Evolutionary conservation across 2,888 invertebrate species (phyloP).

Genomic region (Dugesia japonica): DNA sequence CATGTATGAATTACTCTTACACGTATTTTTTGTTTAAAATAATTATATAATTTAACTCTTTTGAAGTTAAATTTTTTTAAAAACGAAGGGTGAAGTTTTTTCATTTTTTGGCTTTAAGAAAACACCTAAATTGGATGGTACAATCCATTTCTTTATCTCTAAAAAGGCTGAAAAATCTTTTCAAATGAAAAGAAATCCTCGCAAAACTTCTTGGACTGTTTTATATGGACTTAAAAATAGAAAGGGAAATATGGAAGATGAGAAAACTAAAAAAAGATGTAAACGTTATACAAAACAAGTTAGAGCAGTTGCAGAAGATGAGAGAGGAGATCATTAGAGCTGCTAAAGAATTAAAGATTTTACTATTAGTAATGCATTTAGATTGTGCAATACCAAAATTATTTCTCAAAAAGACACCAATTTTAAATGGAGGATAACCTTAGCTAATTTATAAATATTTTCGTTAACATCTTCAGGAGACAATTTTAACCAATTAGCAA

Average conservation of each 20-base stretch:
- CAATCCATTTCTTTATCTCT: slow-evolving; percentile 78
- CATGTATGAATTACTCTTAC: too few species aligned
- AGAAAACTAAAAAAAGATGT: slow-evolving; percentile 79
- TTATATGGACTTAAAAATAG: slow-evolving; percentile 97
- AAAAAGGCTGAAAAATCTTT: slow-evolving; percentile 90
- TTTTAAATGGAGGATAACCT: too few species aligned
- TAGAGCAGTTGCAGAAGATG: slow-evolving; percentile 89
- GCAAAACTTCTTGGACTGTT: slow-evolving; percentile 98
- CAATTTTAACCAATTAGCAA: slow-evolving; percentile 90
- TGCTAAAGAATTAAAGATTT: slow-evolving; percentile 57
- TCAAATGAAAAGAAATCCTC: slow-evolving; percentile 85
- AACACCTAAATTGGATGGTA: slow-evolving; percentile 92
- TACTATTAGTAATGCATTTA: slow-evolving; percentile 91
- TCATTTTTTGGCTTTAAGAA: slow-evolving; percentile 98
- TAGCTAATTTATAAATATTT: slow-evolving; percentile 87
- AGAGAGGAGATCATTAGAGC: slow-evolving; percentile 66
- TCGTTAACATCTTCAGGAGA: slow-evolving; percentile 91
- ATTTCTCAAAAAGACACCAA: slow-evolving; percentile 88
- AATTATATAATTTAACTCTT: background rate
- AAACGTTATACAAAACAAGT: slow-evolving; percentile 86
- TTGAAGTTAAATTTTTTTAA: too few species aligned
- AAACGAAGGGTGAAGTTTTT: slow-evolving; percentile 82
- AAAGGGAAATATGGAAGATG: slow-evolving; percentile 83
- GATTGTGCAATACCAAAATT: slow-evolving; percentile 98
- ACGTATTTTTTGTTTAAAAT: background rate